These are phyloP conservation scores for Tricholauxania praeusta DNA, from an alignment of 2,888 invertebrate species.

Conservation along the genomic window DNA sequence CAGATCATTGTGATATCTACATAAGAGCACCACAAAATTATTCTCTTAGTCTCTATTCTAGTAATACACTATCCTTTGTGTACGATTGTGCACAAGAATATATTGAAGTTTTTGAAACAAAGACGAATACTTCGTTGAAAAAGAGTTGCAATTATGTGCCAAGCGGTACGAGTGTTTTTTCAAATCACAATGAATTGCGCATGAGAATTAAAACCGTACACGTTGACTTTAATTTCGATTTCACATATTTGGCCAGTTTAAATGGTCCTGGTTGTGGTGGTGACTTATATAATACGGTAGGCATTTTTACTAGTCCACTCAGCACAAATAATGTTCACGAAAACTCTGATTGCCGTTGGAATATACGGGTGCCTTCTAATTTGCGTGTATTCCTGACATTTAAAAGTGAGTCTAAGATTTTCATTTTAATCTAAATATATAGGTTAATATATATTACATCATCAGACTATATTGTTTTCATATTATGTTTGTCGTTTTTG, in stretches of 20 bases:
- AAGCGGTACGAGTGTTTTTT: conserved; percentile 76
- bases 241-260: conserved; percentile 73
- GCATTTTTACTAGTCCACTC: conserved; percentile 77
- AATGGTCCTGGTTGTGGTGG: conserved; percentile 79
- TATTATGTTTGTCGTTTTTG: too few species aligned
- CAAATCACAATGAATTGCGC: conserved; percentile 75
- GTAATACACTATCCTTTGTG: conserved; percentile 66
- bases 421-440: too few species aligned
- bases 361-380: conserved; percentile 73
- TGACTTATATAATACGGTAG: conserved; percentile 73
- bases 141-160: conserved; percentile 70
- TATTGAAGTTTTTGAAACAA: conserved; percentile 68
- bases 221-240: conserved; percentile 68
- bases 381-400: conserved; percentile 70
- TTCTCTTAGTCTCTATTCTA: conserved; percentile 81
- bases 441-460: too few species aligned
- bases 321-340: conserved; percentile 75
- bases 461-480: too few species aligned
- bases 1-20: conserved; percentile 73
- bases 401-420: conserved; percentile 59
- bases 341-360: conserved; percentile 74
- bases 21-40: conserved; percentile 76
- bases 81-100: conserved; percentile 54
- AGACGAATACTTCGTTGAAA: conserved; percentile 65
- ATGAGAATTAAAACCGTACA: conserved; percentile 70